These are phyloP conservation scores for Macropis europaea DNA, from an alignment of 2,888 invertebrate species.

Conservation along the genomic window DNA sequence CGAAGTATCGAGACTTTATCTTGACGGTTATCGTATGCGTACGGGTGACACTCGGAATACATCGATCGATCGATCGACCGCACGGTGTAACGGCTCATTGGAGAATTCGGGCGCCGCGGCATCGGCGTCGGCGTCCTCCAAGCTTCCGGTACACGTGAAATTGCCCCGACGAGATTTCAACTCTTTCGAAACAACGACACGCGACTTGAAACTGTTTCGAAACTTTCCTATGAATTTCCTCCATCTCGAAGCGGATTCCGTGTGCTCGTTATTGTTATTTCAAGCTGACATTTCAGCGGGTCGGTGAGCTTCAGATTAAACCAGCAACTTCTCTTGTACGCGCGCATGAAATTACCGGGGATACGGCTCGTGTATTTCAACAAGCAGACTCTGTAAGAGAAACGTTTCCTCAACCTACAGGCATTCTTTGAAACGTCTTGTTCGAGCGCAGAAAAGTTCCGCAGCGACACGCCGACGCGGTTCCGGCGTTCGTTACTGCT, in stretches of 20 bases:
- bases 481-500: too few relatives aligned
- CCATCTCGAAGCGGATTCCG: conserved; percentile 19
- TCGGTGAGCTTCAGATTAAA: neutral
- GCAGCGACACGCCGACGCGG: neutral
- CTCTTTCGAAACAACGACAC: neutral
- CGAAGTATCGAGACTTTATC: too few relatives aligned
- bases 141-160: neutral
- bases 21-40: too few relatives aligned
- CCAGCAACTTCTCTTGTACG: neutral
- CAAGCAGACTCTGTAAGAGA: neutral
- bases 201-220: conserved; percentile 8
- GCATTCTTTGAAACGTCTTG: too few relatives aligned
- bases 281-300: conserved; percentile 18
- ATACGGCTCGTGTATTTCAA: neutral
- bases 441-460: too few relatives aligned
- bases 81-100: too few relatives aligned
- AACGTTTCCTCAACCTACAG: too few relatives aligned
- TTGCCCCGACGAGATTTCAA: neutral
- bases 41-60: too few relatives aligned
- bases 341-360: neutral
- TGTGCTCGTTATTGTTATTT: conserved; percentile 30
- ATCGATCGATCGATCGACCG: too few relatives aligned
- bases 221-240: conserved; percentile 19
- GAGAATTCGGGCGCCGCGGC: too few relatives aligned
- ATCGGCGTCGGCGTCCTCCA: too few relatives aligned